A percentile compares a stretch with the other conserved stretches of the same genome.
Conservation (phyloP, 2,797 vertebrate species). For the Aplochiton taeniatus region DNA sequence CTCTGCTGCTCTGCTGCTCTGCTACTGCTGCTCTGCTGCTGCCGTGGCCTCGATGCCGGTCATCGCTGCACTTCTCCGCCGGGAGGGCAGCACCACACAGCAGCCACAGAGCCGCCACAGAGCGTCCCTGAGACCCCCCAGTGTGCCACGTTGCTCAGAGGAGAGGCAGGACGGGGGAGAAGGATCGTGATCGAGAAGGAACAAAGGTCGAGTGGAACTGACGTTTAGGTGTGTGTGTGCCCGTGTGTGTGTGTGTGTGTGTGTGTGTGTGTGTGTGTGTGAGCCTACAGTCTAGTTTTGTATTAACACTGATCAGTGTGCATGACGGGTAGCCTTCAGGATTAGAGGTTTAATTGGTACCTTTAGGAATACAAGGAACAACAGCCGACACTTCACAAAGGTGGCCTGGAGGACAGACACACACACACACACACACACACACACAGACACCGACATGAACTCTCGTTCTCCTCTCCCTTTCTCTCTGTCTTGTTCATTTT, state of each 20-base stretch:
- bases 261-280: conserved; percentile 1
- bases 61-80: neutral
- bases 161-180: neutral
- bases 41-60: conserved; percentile 12
- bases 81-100: too few species aligned
- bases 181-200: neutral
- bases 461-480: neutral
- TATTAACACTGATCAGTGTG: conserved; percentile 4
- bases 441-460: neutral
- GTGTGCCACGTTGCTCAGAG: neutral
- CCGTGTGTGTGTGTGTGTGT: neutral
- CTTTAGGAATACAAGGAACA: conserved; percentile 72
- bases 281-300: neutral
- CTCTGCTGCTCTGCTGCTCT: neutral
- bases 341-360: conserved; percentile 76
- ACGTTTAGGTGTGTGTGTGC: neutral
- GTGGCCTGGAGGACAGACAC: conserved; percentile 46
- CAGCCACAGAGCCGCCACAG: too few species aligned
- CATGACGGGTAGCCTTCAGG: conserved; percentile 45
- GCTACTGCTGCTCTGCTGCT: neutral
- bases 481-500: neutral
- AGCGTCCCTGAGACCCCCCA: neutral
- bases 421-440: neutral
- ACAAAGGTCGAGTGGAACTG: neutral
- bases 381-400: conserved; percentile 51